phyloP scores from a whole-genome alignment of 2,113 vertebrate genomes.

The Opisthocomus hoazin region DNA sequence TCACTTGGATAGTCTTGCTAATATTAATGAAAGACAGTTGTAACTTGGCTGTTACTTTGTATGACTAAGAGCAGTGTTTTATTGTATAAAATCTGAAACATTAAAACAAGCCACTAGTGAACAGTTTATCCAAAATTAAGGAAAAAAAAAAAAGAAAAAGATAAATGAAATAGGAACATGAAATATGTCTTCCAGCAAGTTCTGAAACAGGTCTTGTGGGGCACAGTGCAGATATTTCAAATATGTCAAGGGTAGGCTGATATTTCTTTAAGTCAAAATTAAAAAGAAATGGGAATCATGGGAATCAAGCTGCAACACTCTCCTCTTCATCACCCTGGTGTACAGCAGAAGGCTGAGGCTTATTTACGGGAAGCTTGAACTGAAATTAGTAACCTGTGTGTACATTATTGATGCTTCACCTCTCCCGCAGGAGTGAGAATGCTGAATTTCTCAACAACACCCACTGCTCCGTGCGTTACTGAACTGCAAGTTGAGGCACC shows the following conservation, averaged over 20 bases:
- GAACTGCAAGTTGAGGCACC: neutral
- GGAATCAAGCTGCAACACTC: neutral
- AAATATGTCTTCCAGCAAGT: neutral
- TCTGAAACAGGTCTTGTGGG: neutral
- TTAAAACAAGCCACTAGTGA: neutral
- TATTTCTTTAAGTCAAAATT: neutral
- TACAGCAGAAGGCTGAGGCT: neutral
- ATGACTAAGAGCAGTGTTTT: neutral
- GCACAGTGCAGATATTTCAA: neutral
- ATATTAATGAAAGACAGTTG: neutral
- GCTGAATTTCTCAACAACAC: neutral
- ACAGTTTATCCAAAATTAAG: neutral
- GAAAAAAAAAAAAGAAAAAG: neutral
- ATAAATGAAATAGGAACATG: neutral
- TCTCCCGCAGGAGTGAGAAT: neutral
- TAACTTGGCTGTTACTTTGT: neutral
- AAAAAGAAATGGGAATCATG: neutral
- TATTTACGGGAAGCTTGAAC: conserved; percentile 4
- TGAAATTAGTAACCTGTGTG: neutral
- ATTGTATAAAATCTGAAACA: neutral
- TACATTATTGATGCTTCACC: neutral
- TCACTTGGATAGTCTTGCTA: neutral
- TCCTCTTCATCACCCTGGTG: neutral
- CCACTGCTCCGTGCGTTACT: neutral
- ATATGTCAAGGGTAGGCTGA: neutral